Conservation (phyloP, 2,113 vertebrate species). For the Sebastes fasciatus region DNA sequence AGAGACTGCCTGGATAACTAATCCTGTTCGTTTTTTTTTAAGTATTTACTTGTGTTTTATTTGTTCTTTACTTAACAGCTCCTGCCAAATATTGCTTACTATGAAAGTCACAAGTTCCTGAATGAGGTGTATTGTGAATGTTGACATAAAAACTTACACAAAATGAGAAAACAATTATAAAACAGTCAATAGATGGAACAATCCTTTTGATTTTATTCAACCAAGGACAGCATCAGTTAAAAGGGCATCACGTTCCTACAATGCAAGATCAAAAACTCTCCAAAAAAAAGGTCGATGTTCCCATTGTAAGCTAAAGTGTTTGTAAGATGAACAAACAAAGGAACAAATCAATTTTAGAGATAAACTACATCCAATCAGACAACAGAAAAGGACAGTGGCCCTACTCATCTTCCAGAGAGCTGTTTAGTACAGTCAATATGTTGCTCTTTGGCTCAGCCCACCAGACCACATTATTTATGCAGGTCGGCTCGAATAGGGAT, state of each 20-base stretch:
- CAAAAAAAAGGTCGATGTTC: background rate
- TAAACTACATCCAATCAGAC: background rate
- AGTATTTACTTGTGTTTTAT: background rate
- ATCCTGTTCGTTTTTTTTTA: background rate
- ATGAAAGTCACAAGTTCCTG: slow-evolving; percentile 11
- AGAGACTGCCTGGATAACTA: background rate
- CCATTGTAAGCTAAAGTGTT: slow-evolving; percentile 17
- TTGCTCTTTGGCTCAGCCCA: slow-evolving; percentile 25
- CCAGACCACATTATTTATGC: background rate
- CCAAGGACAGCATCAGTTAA: slow-evolving; percentile 17
- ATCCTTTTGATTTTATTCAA: slow-evolving; percentile 34
- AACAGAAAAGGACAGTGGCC: background rate
- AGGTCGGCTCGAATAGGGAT: background rate
- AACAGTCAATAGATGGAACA: slow-evolving; percentile 11
- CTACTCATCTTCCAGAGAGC: slow-evolving; percentile 3
- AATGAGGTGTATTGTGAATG: slow-evolving; percentile 4
- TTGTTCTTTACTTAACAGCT: slow-evolving; percentile 7
- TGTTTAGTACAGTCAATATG: background rate
- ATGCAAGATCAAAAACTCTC: background rate
- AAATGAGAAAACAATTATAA: background rate
- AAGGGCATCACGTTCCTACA: slow-evolving; percentile 17
- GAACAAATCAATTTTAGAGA: background rate
- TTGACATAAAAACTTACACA: background rate
- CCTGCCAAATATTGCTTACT: background rate
- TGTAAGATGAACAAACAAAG: slow-evolving; percentile 18